phyloP scores from a whole-genome alignment of 2,113 vertebrate genomes.

The Zeus faber region DNA sequence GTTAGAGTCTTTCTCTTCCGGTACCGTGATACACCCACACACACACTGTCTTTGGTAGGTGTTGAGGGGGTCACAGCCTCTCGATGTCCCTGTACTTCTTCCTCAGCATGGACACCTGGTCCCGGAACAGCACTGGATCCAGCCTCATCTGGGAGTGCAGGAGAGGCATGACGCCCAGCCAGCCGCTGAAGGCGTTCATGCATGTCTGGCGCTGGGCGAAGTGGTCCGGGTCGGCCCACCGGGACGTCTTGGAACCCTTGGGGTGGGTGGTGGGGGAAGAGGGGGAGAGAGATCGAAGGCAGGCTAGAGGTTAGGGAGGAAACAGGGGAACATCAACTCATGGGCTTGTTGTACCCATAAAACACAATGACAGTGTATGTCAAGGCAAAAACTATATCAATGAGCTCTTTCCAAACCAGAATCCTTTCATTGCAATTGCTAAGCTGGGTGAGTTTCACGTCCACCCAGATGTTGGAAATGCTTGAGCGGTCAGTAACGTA shows the following conservation, averaged over 20 bases:
- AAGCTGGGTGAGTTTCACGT: no score
- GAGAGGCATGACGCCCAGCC: slow-evolving; percentile 80
- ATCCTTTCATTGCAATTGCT: no score
- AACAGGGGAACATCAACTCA: no score
- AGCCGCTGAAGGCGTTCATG: slow-evolving; percentile 74
- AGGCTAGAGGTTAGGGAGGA: no score
- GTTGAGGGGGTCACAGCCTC: slow-evolving; percentile 56
- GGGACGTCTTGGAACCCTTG: slow-evolving; percentile 75
- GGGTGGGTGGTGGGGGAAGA: slow-evolving; percentile 5
- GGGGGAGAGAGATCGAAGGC: not conserved
- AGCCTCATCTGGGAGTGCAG: slow-evolving; percentile 78
- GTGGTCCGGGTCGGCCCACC: slow-evolving; percentile 82
- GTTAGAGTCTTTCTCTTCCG: no score
- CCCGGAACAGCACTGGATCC: slow-evolving; percentile 79
- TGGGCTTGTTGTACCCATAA: no score
- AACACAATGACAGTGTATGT: no score
- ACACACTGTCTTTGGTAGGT: no score
- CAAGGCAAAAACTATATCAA: not conserved
- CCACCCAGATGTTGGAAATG: no score
- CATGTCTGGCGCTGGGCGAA: slow-evolving; percentile 80
- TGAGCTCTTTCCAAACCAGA: no score
- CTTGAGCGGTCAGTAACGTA: no score
- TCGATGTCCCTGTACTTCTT: slow-evolving; percentile 82
- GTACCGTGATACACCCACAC: no score
- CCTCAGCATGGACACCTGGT: slow-evolving; percentile 81